Base-by-base conservation (phyloP, 1,140 invertebrate genomes). In the Melipona quadrifasciata region DNA sequence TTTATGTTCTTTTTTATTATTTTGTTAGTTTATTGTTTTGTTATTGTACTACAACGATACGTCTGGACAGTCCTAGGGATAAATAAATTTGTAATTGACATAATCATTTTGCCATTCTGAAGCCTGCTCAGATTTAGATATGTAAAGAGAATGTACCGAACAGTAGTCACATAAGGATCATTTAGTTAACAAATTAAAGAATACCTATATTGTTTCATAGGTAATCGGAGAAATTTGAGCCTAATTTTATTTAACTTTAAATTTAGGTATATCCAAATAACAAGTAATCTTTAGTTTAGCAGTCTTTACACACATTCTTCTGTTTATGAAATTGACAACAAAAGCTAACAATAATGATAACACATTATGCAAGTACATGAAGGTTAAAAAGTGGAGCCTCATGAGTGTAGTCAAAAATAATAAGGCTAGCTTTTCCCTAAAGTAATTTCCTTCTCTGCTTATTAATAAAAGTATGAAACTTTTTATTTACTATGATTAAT, bases 61-160 rank as follows among this genome's bases (percentile, higher is more conserved):
- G 88, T 90, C 84, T 91, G 86, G 55, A 90, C 87, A 90, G 90
- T 93, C 90, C 90, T 91, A 92, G 89, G 91, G 88, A 91, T 92
- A 91, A 92, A 91, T 90, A 80, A 91, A 90, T 86, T 92, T 87
- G 87, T 92, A 93, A 93, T 93, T 93, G 92, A 93, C 92, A 90
- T 92, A 92, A 93, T 91, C 86, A 89, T 90, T 92, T 89, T 92
- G 91, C 87, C 87, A 89, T 91, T 93, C 92, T 93, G 92, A 93
- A 92, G 90, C 92, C 91, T 92, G 92, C 91, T 93, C 92, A 93
- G 92, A 93, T 92, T 91, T 90, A 92, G 90, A 92, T 92, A 92
- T 92, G 90, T 92, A 90, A 85, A 91, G 85, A 90, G 87, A 92
- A 88, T 89, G 87, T 91, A 92, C 89, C 90, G 87, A 91, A 92